These are phyloP conservation scores for Paedocypris sp. DNA, from an alignment of 2,113 vertebrate genomes.

Conservation along the genomic window DNA sequence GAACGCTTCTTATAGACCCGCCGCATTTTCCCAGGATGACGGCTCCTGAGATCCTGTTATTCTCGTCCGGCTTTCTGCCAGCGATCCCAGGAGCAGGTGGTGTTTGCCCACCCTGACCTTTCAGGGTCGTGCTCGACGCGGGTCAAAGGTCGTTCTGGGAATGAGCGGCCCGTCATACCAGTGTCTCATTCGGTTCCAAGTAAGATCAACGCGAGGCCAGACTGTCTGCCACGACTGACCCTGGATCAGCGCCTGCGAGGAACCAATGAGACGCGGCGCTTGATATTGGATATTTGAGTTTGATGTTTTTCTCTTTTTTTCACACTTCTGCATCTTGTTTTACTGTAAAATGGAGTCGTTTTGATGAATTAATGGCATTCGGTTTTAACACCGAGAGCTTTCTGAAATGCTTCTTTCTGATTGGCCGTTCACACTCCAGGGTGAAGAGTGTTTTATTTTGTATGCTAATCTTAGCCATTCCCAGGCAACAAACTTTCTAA, in stretches of 20 bases:
- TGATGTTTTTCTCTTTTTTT: too few species aligned
- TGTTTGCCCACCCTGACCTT: not conserved
- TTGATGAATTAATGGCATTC: too few species aligned
- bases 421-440: too few species aligned
- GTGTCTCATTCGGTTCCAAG: slow-evolving; percentile 19
- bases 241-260: not conserved
- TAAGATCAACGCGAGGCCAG: not conserved
- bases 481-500: too few species aligned
- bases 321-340: too few species aligned
- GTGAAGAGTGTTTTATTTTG: too few species aligned
- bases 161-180: not conserved
- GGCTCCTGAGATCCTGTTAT: too few species aligned
- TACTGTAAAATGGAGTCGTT: too few species aligned
- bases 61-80: not conserved
- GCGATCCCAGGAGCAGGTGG: slow-evolving; percentile 24
- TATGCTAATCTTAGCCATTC: too few species aligned
- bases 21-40: not conserved
- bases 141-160: slow-evolving; percentile 22
- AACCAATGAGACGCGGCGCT: not conserved
- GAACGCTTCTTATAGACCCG: not conserved
- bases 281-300: too few species aligned
- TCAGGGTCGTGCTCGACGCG: not conserved
- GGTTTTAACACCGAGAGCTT: too few species aligned
- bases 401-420: too few species aligned
- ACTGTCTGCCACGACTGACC: not conserved